A percentile compares a stretch with the other conserved stretches of the same genome.
Evolutionary conservation across 2,113 vertebrate genomes (phyloP).

Genomic region (Scomber scombrus): DNA sequence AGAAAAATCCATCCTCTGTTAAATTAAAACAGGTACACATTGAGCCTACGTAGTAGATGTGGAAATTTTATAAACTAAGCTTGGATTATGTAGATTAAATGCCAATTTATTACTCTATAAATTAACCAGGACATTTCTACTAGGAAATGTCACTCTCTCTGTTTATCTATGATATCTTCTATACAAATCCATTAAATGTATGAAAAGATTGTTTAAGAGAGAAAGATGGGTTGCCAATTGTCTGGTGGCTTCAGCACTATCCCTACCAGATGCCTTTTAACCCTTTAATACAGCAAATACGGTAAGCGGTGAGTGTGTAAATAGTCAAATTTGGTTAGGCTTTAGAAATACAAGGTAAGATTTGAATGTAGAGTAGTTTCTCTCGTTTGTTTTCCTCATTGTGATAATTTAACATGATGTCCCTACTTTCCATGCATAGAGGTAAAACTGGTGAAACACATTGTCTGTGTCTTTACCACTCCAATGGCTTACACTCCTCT

Average conservation of each 20-base stretch:
- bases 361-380: neutral
- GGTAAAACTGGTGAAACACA: constrained; percentile 21
- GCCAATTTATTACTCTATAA: neutral
- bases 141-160: neutral
- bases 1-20: neutral
- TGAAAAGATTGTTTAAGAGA: neutral
- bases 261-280: too few relatives aligned
- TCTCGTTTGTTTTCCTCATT: neutral
- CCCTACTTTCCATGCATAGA: neutral
- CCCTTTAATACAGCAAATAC: too few relatives aligned
- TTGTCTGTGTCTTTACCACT: constrained; percentile 44
- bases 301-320: neutral
- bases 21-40: neutral
- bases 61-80: neutral
- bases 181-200: neutral
- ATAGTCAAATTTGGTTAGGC: neutral
- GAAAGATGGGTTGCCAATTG: too few relatives aligned
- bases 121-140: neutral
- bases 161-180: neutral
- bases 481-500: constrained; percentile 41
- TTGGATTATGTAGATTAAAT: neutral
- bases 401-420: neutral
- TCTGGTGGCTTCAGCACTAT: too few relatives aligned
- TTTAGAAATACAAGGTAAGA: neutral
- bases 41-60: neutral